Percentiles rank a stretch among this genome's conserved stretches.
These are phyloP conservation scores for Pimephales promelas DNA, from an alignment of 2,113 vertebrate genomes.

Conservation along the genomic window DNA sequence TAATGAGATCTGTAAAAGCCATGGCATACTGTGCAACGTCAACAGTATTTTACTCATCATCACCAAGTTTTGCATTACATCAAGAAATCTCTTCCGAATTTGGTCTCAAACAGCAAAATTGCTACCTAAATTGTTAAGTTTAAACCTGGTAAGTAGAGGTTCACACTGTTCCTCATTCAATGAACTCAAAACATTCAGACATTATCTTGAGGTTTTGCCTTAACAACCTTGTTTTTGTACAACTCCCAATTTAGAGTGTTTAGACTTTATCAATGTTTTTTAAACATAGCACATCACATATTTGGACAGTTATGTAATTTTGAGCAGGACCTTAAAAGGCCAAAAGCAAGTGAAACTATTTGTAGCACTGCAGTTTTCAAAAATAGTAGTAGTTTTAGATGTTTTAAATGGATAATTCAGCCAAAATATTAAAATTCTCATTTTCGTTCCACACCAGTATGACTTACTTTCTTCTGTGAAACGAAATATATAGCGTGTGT, in stretches of 20 bases:
- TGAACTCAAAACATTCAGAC: not conserved
- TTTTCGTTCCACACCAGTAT: not conserved
- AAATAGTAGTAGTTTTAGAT: not conserved
- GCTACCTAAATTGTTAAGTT: not conserved
- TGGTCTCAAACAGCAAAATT: not conserved
- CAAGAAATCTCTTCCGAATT: not conserved
- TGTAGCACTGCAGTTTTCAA: not conserved
- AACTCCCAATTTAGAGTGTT: not conserved
- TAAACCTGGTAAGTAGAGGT: not conserved
- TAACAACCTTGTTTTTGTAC: not conserved
- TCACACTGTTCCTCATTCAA: not conserved
- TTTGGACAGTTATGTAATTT: slow-evolving; percentile 14
- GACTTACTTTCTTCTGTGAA: not conserved
- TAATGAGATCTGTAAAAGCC: not conserved
- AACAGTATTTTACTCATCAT: not conserved
- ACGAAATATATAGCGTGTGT: no score
- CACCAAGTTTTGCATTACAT: not conserved
- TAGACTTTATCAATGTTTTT: slow-evolving; percentile 2
- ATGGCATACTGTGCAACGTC: not conserved
- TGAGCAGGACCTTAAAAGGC: slow-evolving; percentile 35
- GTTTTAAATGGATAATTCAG: not conserved
- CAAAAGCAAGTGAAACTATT: slow-evolving; percentile 4
- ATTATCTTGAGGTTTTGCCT: slow-evolving; percentile 1
- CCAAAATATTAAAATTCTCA: not conserved
- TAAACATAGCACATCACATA: slow-evolving; percentile 11